Conservation (phyloP, 2,113 vertebrate genomes). For the Microcebus murinus region DNA sequence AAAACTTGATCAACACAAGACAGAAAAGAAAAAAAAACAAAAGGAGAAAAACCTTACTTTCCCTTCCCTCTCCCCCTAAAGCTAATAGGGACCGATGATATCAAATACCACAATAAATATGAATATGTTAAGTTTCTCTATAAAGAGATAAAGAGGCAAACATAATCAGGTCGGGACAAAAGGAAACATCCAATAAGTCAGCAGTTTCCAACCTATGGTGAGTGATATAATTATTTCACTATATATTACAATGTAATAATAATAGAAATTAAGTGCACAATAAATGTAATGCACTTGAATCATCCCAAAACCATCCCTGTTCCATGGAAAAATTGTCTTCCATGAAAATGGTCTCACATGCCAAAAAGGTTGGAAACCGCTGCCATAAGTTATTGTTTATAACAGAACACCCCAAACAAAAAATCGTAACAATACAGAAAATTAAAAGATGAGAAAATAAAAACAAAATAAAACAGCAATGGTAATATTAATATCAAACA, state of each 20-base stretch:
- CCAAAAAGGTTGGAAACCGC: too few relatives aligned
- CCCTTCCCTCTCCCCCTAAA: rapidly evolving
- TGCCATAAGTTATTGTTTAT: not conserved
- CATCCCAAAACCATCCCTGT: too few relatives aligned
- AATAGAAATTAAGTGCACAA: too few relatives aligned
- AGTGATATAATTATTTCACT: too few relatives aligned
- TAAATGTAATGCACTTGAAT: too few relatives aligned
- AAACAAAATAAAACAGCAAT: conserved; percentile 4
- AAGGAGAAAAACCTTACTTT: not conserved
- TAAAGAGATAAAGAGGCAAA: not conserved
- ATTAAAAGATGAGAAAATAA: not conserved
- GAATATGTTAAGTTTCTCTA: not conserved
- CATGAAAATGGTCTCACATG: too few relatives aligned
- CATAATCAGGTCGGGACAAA: not conserved
- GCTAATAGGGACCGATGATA: not conserved
- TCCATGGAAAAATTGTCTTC: too few relatives aligned
- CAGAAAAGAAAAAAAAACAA: not conserved
- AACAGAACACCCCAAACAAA: not conserved
- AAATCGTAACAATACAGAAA: not conserved
- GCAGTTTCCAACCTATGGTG: too few relatives aligned
- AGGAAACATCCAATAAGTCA: not conserved
- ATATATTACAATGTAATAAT: too few relatives aligned
- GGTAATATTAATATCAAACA: not conserved
- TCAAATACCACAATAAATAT: not conserved
- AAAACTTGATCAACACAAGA: not conserved